Evolutionary conservation across 2,888 invertebrate species (phyloP).

Genomic region (Suillia variegata): DNA sequence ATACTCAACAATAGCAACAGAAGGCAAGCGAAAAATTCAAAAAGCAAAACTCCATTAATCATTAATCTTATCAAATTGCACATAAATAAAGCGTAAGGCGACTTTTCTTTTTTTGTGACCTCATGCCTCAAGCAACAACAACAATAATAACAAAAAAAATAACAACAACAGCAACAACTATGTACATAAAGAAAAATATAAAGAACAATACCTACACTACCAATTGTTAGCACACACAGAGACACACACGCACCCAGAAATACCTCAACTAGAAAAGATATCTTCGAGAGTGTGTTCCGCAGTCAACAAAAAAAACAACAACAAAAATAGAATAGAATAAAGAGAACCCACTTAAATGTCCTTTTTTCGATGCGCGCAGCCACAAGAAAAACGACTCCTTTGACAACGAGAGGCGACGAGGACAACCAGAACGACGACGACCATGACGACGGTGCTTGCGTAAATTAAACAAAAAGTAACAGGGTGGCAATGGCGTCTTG

Average conservation of each 20-base stretch:
- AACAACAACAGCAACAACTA: too few species aligned
- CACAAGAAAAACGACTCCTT: neutral
- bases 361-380: neutral
- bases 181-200: too few species aligned
- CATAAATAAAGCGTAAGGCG: slow-evolving; percentile 29
- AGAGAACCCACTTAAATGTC: neutral
- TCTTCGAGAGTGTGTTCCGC: too few species aligned
- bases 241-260: neutral
- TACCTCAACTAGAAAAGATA: neutral
- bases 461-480: too few species aligned
- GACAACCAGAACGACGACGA: neutral
- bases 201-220: neutral
- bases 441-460: too few species aligned
- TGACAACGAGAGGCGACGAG: neutral
- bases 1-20: neutral
- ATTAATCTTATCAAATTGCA: slow-evolving; percentile 34
- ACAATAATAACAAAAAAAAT: too few species aligned
- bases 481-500: too few species aligned
- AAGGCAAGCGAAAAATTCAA: neutral
- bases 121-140: neutral
- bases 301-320: too few species aligned
- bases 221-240: neutral
- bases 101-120: neutral
- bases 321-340: too few species aligned
- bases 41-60: slow-evolving; percentile 26